Evolutionary conservation across 2,888 invertebrate genomes (phyloP).

Genomic region (Steinernema hermaphroditum): DNA sequence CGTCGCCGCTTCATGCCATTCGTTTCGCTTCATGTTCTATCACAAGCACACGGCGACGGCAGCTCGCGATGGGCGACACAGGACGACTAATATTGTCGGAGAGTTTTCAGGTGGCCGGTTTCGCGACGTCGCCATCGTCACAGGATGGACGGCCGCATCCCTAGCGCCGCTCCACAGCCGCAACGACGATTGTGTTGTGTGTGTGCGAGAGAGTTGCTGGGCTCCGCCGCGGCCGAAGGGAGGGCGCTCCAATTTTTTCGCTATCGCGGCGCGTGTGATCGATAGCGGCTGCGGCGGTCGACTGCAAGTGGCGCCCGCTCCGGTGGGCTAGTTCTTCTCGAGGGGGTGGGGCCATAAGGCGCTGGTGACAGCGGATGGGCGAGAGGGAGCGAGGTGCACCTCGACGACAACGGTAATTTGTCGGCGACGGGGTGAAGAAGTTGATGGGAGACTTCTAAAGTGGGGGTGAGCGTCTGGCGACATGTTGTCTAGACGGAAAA

Average conservation of each 20-base stretch:
- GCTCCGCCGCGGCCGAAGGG: background rate
- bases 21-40: too few relatives aligned
- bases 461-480: too few relatives aligned
- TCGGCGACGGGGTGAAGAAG: background rate
- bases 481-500: too few relatives aligned
- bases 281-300: background rate
- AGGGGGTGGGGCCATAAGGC: background rate
- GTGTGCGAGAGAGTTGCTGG: background rate
- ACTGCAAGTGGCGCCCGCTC: too few relatives aligned
- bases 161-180: background rate
- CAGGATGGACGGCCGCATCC: background rate
- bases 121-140: conserved; percentile 1
- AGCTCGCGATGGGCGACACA: background rate
- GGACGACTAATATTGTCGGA: background rate
- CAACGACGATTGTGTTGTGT: background rate
- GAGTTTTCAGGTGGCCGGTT: background rate
- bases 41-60: background rate
- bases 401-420: background rate
- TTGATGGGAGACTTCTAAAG: background rate
- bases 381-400: background rate
- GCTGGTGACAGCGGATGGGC: background rate
- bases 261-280: conserved; percentile 29
- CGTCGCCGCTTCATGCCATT: too few relatives aligned
- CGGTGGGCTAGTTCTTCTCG: background rate
- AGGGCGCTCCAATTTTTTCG: conserved; percentile 18